Percentiles rank a stretch among this genome's conserved stretches.
phyloP scores from a whole-genome alignment of 2,888 invertebrate species.

The Patella depressa region DNA sequence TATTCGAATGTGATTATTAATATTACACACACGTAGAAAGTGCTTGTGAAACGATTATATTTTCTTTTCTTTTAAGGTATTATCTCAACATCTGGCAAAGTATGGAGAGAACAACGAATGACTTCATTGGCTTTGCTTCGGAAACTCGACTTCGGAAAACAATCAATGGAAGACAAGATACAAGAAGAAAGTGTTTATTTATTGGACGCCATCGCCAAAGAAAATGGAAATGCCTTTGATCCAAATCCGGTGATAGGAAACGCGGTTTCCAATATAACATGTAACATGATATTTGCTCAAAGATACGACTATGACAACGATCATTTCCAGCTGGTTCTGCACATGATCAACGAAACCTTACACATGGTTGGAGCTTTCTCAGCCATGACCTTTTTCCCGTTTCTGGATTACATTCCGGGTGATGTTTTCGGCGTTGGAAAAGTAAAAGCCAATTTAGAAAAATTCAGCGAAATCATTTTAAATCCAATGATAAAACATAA shows the following conservation, averaged over 20 bases:
- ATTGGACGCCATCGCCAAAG: not conserved
- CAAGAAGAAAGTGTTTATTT: slow-evolving; percentile 1
- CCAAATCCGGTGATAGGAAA: slow-evolving; percentile 1
- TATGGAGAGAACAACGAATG: slow-evolving; percentile 4
- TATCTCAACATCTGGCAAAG: not conserved
- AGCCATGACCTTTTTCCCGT: not conserved
- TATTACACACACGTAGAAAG: no score
- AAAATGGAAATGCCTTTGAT: slow-evolving; percentile 5
- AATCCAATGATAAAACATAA: not conserved
- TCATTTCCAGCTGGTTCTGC: not conserved
- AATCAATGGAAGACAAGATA: not conserved
- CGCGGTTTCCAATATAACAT: slow-evolving; percentile 4
- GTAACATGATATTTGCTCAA: not conserved
- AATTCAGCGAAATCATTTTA: not conserved
- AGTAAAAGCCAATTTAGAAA: not conserved
- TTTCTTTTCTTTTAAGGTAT: not conserved
- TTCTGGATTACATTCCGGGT: not conserved
- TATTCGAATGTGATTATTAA: no score
- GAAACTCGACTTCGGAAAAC: slow-evolving; percentile 7
- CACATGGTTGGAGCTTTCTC: not conserved
- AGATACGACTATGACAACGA: not conserved
- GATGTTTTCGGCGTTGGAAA: not conserved
- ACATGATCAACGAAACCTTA: not conserved
- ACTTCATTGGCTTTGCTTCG: not conserved
- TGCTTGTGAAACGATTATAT: not conserved